Evolutionary conservation across 2,113 vertebrate genomes (phyloP), one percentile per base, ranked within the genome.

Genomic region (Myanophis thanlyinensis): DNA sequence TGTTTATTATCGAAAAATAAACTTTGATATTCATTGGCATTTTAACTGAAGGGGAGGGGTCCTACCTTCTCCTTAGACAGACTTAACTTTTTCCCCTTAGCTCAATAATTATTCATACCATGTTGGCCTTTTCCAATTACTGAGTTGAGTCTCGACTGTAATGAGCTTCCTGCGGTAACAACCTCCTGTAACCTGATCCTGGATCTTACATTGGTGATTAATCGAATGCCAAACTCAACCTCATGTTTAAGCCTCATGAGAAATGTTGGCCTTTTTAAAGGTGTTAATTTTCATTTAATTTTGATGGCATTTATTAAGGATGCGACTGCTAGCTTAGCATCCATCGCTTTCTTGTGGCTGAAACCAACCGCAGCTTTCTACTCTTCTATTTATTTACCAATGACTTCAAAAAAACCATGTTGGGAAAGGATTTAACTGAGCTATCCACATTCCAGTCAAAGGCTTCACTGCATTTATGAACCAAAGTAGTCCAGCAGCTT

Each of bases 1-100:
- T 84, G 80, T 53, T 0, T 1, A 13, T 92, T n/a, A 0, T 1
- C 93, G 93, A 96, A 96, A n/a, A 67, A 62, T 91, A 25, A 87
- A 40, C 30, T 18, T 85, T 67, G 12, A n/a, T 11, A 56, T 15
- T n/a, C 35, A n/a, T 56, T 10, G 3, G 40, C 18, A 80, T 56
- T 56, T 85, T 53, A 89, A 27, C 2, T 25, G 51, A 73, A 27
- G 49, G 18, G 15, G 51, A 87, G 35, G 22, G 18, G n/a, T 9
- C 27, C 40, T 22, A n/a, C 12, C 15, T 27, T 15, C 23, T 10
- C 23, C 35, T 7, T 11, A 40, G 1, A 73, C 67, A 9, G 62
- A 18, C 87, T 47, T 80, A 46, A 92, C 35, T 89, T 49, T 84
- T 48, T 35, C n/a, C n/a, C 49, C 47, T 44, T n/a, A 51, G 49